A percentile compares a stretch with the other conserved stretches of the same genome.
Evolutionary conservation across 2,113 vertebrate species (phyloP).

Genomic region (Phrynosoma blainvillii): DNA sequence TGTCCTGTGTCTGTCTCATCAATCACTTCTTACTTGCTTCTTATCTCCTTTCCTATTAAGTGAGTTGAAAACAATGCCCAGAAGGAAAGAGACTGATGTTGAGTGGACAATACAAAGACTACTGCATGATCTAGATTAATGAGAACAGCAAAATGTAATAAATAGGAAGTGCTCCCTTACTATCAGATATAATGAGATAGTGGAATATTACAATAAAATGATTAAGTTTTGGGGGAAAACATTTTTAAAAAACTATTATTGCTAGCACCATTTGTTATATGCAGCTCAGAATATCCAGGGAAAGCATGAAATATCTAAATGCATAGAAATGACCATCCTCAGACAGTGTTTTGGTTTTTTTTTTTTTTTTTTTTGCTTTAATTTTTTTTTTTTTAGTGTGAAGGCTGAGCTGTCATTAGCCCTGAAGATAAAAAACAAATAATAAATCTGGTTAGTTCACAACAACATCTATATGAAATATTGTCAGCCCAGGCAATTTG

Average conservation of each 20-base stretch:
- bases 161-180: slow-evolving; percentile 36
- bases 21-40: slow-evolving; percentile 9
- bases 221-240: slow-evolving; percentile 44
- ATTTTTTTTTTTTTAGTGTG: slow-evolving; percentile 48
- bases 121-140: slow-evolving; percentile 33
- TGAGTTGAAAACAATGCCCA: neutral
- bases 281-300: slow-evolving; percentile 52
- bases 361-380: no score
- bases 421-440: slow-evolving; percentile 62
- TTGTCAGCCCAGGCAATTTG: slow-evolving; percentile 51
- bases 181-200: slow-evolving; percentile 48
- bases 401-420: slow-evolving; percentile 62
- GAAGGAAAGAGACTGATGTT: slow-evolving; percentile 15
- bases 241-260: slow-evolving; percentile 48
- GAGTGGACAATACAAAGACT: slow-evolving; percentile 18
- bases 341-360: slow-evolving; percentile 6
- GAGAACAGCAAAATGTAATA: slow-evolving; percentile 57
- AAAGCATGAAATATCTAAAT: slow-evolving; percentile 65
- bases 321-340: slow-evolving; percentile 63
- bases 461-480: slow-evolving; percentile 67
- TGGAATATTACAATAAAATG: slow-evolving; percentile 54
- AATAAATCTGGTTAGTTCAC: slow-evolving; percentile 63
- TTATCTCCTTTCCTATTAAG: slow-evolving; percentile 7
- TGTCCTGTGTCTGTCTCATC: neutral
- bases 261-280: slow-evolving; percentile 59